Conservation (phyloP, 1,140 invertebrate species). For the Microplitis demolitor region DNA sequence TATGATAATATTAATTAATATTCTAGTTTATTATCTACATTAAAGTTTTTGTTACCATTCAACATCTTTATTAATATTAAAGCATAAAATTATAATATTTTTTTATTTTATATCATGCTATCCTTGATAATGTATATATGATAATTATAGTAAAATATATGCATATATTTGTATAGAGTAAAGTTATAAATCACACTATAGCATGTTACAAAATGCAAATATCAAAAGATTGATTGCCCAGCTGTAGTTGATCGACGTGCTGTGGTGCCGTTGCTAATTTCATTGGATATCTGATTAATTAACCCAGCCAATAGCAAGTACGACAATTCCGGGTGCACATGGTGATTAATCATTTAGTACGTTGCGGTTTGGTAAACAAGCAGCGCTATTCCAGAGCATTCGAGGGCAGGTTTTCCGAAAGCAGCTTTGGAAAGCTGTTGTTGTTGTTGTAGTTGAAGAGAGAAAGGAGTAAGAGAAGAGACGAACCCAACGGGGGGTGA, state of each 20-base stretch:
- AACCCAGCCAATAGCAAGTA: slow-evolving; percentile 41
- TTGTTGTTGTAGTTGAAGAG: slow-evolving; percentile 7
- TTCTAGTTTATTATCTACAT: too few relatives aligned
- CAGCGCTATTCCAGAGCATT: slow-evolving; percentile 16
- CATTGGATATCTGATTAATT: slow-evolving; percentile 61
- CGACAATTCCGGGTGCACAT: slow-evolving; percentile 21
- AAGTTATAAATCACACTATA: slow-evolving; percentile 6
- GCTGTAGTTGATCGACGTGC: slow-evolving; percentile 42
- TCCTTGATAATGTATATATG: background rate
- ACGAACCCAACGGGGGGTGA: slow-evolving; percentile 21
- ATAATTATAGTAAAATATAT: background rate
- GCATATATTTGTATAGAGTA: background rate
- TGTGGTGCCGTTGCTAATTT: slow-evolving; percentile 47
- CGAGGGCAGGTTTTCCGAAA: slow-evolving; percentile 26
- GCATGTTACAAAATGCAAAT: slow-evolving; percentile 8
- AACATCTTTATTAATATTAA: background rate
- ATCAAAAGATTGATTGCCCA: slow-evolving; percentile 30
- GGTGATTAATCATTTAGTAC: slow-evolving; percentile 22
- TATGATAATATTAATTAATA: too few relatives aligned
- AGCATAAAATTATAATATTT: background rate
- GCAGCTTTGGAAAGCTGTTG: background rate
- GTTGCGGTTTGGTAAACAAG: slow-evolving; percentile 40
- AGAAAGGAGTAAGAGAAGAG: slow-evolving; percentile 20
- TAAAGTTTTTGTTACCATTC: too few relatives aligned
- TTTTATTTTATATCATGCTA: too few relatives aligned